Evolutionary conservation across 2,888 invertebrate species (phyloP).

Genomic region (Cremastinae sp.): DNA sequence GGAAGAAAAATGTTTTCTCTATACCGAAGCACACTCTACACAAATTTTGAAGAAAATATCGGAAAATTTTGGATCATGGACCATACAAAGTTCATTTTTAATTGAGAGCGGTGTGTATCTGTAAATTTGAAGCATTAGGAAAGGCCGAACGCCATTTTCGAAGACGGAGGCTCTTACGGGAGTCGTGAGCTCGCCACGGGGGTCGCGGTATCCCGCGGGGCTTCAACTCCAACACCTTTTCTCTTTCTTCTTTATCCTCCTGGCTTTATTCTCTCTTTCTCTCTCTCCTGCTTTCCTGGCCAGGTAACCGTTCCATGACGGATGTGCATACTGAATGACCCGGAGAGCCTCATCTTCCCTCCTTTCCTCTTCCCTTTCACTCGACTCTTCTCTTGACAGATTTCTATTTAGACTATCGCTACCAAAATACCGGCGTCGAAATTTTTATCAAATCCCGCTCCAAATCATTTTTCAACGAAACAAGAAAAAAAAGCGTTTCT

Average conservation of each 20-base stretch:
- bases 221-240: conserved; percentile 59
- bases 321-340: conserved; percentile 59
- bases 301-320: conserved; percentile 59
- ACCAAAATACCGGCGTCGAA: conserved; percentile 23
- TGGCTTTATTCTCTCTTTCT: conserved; percentile 24
- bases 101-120: too few species aligned
- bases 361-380: conserved; percentile 18
- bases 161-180: conserved; percentile 78
- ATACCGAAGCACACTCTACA: too few species aligned
- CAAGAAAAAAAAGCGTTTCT: neutral
- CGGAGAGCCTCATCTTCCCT: conserved; percentile 47
- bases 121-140: conserved; percentile 69
- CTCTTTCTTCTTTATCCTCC: conserved; percentile 34
- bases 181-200: conserved; percentile 79
- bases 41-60: too few species aligned
- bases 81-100: too few species aligned
- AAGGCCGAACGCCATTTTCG: conserved; percentile 72
- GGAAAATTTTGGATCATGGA: too few species aligned
- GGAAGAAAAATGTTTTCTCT: too few species aligned
- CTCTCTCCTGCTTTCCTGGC: conserved; percentile 21
- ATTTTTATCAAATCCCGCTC: neutral
- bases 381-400: conserved; percentile 40
- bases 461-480: neutral
- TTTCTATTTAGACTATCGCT: conserved; percentile 48
- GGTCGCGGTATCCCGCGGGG: conserved; percentile 75